Evolutionary conservation across 2,797 vertebrate species (phyloP).

Genomic region (Tolypeutes matacus): DNA sequence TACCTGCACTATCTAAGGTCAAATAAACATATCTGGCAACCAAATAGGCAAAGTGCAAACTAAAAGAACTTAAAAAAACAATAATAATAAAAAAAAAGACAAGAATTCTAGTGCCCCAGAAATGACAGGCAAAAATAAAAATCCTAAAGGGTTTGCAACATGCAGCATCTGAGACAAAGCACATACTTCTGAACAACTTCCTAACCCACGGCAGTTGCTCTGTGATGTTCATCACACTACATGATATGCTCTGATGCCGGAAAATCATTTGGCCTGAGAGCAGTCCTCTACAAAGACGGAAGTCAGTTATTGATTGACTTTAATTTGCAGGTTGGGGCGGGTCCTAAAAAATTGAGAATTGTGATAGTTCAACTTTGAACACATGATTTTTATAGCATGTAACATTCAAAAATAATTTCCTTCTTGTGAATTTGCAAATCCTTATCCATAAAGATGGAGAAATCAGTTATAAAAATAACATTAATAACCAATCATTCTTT

Average conservation of each 20-base stretch:
- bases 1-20: conserved; percentile 7
- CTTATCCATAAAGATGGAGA: conserved; percentile 5
- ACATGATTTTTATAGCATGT: neutral
- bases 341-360: conserved; percentile 22
- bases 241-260: neutral
- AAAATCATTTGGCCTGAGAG: neutral
- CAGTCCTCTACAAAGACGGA: neutral
- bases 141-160: neutral
- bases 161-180: neutral
- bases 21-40: conserved; percentile 31
- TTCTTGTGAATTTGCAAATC: conserved; percentile 43
- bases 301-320: neutral
- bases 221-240: neutral
- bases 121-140: neutral
- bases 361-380: neutral
- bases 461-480: conserved; percentile 30
- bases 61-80: neutral
- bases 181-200: neutral
- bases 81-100: neutral
- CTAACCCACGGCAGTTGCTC: neutral
- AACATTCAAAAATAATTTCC: conserved; percentile 19
- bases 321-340: conserved; percentile 54
- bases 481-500: neutral
- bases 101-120: neutral
- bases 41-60: conserved; percentile 54